These are phyloP conservation scores for Hydropsyche tenuis DNA, from an alignment of 1,140 invertebrate genomes.

Conservation along the genomic window DNA sequence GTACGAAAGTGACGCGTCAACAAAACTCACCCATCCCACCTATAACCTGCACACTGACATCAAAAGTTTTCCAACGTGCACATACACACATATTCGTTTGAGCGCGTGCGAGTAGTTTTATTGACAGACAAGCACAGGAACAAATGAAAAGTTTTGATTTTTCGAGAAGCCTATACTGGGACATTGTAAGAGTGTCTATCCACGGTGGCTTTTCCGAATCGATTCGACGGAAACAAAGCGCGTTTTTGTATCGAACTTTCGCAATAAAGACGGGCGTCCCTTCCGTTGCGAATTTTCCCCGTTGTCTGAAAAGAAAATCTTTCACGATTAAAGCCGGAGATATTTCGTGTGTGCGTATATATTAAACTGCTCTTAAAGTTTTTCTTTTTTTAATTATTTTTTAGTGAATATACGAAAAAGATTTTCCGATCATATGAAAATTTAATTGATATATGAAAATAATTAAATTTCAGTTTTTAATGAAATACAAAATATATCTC, in stretches of 20 bases:
- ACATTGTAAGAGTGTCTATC: background rate
- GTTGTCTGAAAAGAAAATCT: slow-evolving; percentile 4
- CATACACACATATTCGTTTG: background rate
- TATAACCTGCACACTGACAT: background rate
- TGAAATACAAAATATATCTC: too few relatives aligned
- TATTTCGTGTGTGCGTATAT: too few relatives aligned
- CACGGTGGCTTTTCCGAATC: background rate
- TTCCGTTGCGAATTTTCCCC: slow-evolving; percentile 3
- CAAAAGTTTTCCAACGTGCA: background rate
- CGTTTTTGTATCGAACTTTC: slow-evolving; percentile 40
- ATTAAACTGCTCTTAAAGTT: too few relatives aligned
- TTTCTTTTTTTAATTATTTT: too few relatives aligned
- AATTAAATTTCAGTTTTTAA: too few relatives aligned
- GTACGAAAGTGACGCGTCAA: slow-evolving; percentile 28
- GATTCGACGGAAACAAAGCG: slow-evolving; percentile 21
- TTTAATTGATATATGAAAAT: too few relatives aligned
- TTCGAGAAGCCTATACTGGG: background rate
- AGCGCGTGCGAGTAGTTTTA: slow-evolving; percentile 29
- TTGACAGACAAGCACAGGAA: slow-evolving; percentile 36
- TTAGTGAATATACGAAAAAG: too few relatives aligned
- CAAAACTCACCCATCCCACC: background rate
- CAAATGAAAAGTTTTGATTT: slow-evolving; percentile 44
- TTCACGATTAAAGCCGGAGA: background rate
- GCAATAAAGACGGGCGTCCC: slow-evolving; percentile 28
- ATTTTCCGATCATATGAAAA: too few relatives aligned